Conservation (phyloP, 2,797 vertebrate genomes). For the Pangasius mekongensis region DNA sequence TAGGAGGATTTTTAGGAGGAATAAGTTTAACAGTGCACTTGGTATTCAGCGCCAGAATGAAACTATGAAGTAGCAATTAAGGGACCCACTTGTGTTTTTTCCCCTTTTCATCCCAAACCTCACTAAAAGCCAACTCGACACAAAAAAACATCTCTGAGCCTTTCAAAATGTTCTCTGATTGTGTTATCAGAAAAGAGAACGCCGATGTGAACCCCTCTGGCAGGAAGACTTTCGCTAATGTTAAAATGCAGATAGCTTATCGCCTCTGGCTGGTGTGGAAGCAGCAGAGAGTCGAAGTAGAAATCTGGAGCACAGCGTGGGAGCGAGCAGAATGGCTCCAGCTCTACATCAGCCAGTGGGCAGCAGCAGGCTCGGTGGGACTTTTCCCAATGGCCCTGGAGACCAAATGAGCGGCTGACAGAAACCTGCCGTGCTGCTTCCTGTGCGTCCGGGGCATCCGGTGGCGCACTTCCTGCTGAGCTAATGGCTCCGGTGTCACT, state of each 20-base stretch:
- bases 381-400: conserved; percentile 8
- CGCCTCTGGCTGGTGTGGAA: conserved; percentile 21
- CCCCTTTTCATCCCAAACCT: not conserved
- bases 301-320: not conserved
- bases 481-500: conserved; percentile 66
- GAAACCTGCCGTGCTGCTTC: conserved; percentile 60
- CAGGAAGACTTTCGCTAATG: conserved; percentile 50
- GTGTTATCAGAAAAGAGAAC: conserved; percentile 31
- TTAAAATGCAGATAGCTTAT: conserved; percentile 57
- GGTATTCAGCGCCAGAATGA: not conserved
- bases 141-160: not conserved
- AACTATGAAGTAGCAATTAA: not conserved
- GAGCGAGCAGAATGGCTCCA: not conserved
- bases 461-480: conserved; percentile 55
- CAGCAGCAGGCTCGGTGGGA: conserved; percentile 11
- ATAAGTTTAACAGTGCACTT: not conserved
- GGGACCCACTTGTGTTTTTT: not conserved
- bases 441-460: conserved; percentile 43
- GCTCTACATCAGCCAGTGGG: not conserved
- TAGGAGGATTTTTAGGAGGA: not conserved
- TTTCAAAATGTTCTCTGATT: not conserved
- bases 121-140: not conserved
- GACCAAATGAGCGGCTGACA: conserved; percentile 52
- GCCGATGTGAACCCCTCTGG: conserved; percentile 32
- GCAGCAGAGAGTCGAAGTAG: not conserved